Evolutionary conservation across 2,888 invertebrate genomes (phyloP).

Genomic region (Phorcus lineatus): DNA sequence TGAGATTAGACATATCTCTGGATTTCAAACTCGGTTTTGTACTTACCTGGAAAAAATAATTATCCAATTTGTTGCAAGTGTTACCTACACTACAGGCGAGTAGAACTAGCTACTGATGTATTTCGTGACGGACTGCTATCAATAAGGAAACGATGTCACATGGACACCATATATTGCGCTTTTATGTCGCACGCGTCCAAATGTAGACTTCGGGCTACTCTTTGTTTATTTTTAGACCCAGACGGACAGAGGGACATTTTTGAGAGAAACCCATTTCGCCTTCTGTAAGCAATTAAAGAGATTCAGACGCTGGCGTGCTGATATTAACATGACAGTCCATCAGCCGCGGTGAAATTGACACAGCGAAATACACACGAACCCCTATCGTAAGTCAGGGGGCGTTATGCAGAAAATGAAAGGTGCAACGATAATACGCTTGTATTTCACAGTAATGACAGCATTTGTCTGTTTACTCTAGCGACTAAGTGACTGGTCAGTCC

Average conservation of each 20-base stretch:
- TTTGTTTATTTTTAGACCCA: constrained; percentile 23
- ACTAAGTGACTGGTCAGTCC: constrained; percentile 12
- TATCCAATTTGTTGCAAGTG: neutral
- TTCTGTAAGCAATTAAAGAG: constrained; percentile 18
- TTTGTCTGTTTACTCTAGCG: constrained; percentile 24
- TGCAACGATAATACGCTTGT: constrained; percentile 21
- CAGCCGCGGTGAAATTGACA: constrained; percentile 11
- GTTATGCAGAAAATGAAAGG: constrained; percentile 24
- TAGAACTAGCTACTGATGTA: neutral
- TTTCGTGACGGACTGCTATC: constrained; percentile 17
- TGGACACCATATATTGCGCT: constrained; percentile 8
- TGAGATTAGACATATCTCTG: too few species aligned
- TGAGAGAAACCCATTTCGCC: constrained; percentile 19
- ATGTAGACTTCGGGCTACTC: constrained; percentile 9
- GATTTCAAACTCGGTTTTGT: too few species aligned
- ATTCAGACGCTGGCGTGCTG: neutral
- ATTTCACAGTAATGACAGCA: constrained; percentile 22
- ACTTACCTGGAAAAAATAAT: neutral
- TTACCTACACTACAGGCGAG: neutral
- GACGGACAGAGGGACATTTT: constrained; percentile 9
- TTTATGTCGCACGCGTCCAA: constrained; percentile 2
- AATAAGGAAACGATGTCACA: neutral
- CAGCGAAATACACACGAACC: constrained; percentile 17
- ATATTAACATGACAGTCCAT: constrained; percentile 24
- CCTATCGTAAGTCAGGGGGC: constrained; percentile 23